These are phyloP conservation scores for Elysia chlorotica DNA, from an alignment of 1,140 invertebrate genomes.

Conservation along the genomic window DNA sequence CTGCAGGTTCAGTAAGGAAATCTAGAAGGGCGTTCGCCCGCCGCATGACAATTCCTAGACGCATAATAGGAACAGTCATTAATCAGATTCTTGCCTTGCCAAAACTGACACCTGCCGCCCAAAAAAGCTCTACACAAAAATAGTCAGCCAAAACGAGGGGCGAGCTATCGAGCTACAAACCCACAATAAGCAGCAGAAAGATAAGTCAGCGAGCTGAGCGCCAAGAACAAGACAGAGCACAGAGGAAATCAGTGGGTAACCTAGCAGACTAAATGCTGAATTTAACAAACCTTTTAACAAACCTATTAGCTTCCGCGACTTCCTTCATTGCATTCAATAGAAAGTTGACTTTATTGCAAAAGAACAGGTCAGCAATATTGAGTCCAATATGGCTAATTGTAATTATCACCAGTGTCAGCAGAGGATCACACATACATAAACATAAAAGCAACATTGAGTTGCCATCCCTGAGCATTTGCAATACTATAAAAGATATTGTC, in stretches of 20 bases:
- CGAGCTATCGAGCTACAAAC: not conserved
- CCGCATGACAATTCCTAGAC: not conserved
- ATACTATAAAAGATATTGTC: too few species aligned
- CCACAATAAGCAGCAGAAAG: constrained; percentile 1
- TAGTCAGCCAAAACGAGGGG: not conserved
- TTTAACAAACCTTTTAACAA: not conserved
- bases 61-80: constrained; percentile 1
- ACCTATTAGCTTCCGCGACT: not conserved
- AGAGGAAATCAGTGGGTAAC: constrained; percentile 10
- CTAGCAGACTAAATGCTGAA: constrained; percentile 21
- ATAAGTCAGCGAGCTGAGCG: constrained; percentile 1
- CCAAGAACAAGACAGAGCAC: not conserved
- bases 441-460: too few species aligned
- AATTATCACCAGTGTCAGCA: too few species aligned
- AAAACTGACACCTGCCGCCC: constrained; percentile 5
- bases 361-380: too few species aligned
- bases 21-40: not conserved
- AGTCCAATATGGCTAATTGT: too few species aligned
- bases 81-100: not conserved
- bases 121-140: not conserved
- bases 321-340: not conserved
- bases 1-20: constrained; percentile 1
- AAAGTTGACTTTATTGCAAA: too few species aligned
- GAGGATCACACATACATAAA: too few species aligned
- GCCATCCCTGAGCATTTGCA: too few species aligned